phyloP scores from a whole-genome alignment of 2,888 invertebrate species.

The Beris morrisii region DNA sequence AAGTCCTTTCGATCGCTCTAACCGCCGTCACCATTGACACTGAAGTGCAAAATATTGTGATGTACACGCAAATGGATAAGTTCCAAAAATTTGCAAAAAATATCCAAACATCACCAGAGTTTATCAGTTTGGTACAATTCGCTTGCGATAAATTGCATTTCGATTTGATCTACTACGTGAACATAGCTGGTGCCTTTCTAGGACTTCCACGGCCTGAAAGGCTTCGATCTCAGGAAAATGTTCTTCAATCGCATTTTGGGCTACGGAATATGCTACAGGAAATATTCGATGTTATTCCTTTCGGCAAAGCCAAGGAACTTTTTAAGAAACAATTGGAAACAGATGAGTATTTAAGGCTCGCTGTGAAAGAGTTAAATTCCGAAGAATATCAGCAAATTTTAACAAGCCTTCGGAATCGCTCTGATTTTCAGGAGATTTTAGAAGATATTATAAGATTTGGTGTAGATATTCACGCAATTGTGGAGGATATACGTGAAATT shows the following conservation, averaged over 20 bases:
- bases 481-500: background rate
- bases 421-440: constrained; percentile 19
- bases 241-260: background rate
- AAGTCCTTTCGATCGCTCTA: constrained; percentile 32
- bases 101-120: constrained; percentile 1
- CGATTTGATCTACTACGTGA: constrained; percentile 33
- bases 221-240: background rate
- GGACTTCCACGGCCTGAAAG: constrained; percentile 28
- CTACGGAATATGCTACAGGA: constrained; percentile 25
- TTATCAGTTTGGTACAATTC: constrained; percentile 11
- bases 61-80: constrained; percentile 25
- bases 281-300: constrained; percentile 30
- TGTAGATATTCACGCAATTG: constrained; percentile 32
- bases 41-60: constrained; percentile 36
- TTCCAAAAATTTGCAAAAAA: constrained; percentile 23
- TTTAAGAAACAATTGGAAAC: constrained; percentile 26
- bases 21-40: constrained; percentile 32
- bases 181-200: constrained; percentile 28
- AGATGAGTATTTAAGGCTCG: constrained; percentile 34
- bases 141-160: constrained; percentile 33
- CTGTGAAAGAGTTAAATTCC: constrained; percentile 29
- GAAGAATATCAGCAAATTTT: constrained; percentile 34
- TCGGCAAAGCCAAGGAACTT: constrained; percentile 27
- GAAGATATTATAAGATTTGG: constrained; percentile 23
- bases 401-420: constrained; percentile 17